Percentiles rank a stretch among this genome's conserved stretches.
phyloP scores from a whole-genome alignment of 2,888 invertebrate species.

The Anaspis maculata region DNA sequence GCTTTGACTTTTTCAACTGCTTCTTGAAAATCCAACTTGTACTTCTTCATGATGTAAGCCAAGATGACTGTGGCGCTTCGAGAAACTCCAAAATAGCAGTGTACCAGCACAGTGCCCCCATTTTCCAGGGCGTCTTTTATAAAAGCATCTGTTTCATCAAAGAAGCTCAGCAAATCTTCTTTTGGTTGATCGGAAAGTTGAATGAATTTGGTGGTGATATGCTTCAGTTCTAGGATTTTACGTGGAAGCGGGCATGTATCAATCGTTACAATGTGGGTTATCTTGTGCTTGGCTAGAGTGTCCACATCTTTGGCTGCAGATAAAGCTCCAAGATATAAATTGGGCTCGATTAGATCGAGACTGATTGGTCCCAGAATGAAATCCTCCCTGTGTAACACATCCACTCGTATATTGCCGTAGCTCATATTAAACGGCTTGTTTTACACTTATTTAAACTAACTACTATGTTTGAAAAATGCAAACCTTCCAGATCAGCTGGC shows the following conservation, averaged over 20 bases:
- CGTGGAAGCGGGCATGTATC: conserved; percentile 78
- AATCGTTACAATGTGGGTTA: conserved; percentile 73
- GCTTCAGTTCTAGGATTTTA: conserved; percentile 58
- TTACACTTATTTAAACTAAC: too few species aligned
- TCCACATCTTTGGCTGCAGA: conserved; percentile 69
- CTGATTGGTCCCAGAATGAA: conserved; percentile 43
- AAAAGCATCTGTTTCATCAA: conserved; percentile 69
- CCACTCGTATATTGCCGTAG: too few species aligned
- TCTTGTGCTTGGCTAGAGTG: conserved; percentile 55
- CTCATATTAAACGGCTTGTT: too few species aligned
- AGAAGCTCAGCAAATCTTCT: conserved; percentile 73
- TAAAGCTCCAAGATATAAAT: conserved; percentile 62
- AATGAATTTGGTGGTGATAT: conserved; percentile 64
- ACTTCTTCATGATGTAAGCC: conserved; percentile 81
- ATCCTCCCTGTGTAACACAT: conserved; percentile 13
- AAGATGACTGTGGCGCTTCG: conserved; percentile 82
- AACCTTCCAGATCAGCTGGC: too few species aligned
- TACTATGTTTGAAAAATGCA: too few species aligned
- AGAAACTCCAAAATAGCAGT: conserved; percentile 89
- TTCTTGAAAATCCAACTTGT: conserved; percentile 61
- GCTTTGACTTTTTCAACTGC: conserved; percentile 62
- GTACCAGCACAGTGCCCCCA: conserved; percentile 72
- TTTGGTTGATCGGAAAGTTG: conserved; percentile 78
- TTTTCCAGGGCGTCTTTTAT: conserved; percentile 59
- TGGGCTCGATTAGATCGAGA: conserved; percentile 47